Evolutionary conservation across 2,888 invertebrate species (phyloP).

Genomic region (Nudaria mundana): DNA sequence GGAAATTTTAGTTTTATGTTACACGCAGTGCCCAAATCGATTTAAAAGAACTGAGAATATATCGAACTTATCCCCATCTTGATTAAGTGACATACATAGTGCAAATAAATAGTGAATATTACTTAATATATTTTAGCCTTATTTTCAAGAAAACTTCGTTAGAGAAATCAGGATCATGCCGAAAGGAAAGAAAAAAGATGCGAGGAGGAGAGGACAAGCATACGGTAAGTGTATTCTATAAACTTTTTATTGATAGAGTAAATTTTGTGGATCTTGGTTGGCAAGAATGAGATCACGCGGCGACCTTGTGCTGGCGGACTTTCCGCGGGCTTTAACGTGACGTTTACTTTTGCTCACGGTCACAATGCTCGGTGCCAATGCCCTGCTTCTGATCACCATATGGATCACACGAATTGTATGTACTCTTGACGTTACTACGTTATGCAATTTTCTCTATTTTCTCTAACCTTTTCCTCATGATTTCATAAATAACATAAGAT

Average conservation of each 20-base stretch:
- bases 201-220: too few relatives aligned
- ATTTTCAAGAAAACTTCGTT: slow-evolving; percentile 37
- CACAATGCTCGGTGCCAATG: slow-evolving; percentile 35
- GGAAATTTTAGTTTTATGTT: slow-evolving; percentile 85
- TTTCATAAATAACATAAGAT: slow-evolving; percentile 42
- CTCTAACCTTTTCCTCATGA: slow-evolving; percentile 15
- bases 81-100: slow-evolving; percentile 82
- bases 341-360: slow-evolving; percentile 54
- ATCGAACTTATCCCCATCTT: slow-evolving; percentile 90
- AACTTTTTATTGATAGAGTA: slow-evolving; percentile 10
- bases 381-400: slow-evolving; percentile 38
- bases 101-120: slow-evolving; percentile 76
- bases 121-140: slow-evolving; percentile 71
- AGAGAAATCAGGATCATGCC: slow-evolving; percentile 82
- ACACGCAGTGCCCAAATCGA: slow-evolving; percentile 86
- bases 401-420: slow-evolving; percentile 19
- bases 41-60: slow-evolving; percentile 86
- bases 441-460: slow-evolving; percentile 8
- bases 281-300: slow-evolving; percentile 72
- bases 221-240: slow-evolving; percentile 77
- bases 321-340: slow-evolving; percentile 53
- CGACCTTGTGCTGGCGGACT: slow-evolving; percentile 71
- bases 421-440: slow-evolving; percentile 2
- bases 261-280: slow-evolving; percentile 22
- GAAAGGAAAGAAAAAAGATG: slow-evolving; percentile 89